phyloP scores from a whole-genome alignment of 2,113 vertebrate genomes.

The Sterna hirundo region DNA sequence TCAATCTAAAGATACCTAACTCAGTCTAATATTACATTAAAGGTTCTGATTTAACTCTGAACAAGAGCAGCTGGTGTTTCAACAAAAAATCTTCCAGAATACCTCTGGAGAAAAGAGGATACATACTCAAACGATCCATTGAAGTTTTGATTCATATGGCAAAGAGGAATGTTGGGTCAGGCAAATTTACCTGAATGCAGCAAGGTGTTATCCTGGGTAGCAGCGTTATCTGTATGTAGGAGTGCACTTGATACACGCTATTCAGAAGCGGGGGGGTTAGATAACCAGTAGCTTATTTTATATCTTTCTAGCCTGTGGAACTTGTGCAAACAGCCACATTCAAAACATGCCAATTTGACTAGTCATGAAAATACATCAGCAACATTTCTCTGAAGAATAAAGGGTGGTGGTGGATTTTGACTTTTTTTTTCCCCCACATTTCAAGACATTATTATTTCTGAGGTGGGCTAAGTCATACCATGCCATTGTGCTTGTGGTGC shows the following conservation, averaged over 20 bases:
- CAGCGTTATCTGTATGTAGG: fast-evolving
- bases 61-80: neutral
- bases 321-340: neutral
- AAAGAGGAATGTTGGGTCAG: neutral
- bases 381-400: neutral
- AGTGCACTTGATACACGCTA: fast-evolving
- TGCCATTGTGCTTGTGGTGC: neutral
- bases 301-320: neutral
- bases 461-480: neutral
- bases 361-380: neutral
- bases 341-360: neutral
- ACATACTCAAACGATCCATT: neutral
- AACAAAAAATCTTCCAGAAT: neutral
- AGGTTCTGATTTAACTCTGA: neutral
- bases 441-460: neutral
- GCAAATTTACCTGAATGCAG: neutral
- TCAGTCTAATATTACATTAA: neutral
- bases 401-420: neutral
- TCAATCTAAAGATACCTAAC: neutral
- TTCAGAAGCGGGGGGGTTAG: neutral
- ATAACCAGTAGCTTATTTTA: neutral
- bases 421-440: fast-evolving
- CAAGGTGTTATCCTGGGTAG: neutral
- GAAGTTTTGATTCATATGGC: neutral
- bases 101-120: neutral